phyloP scores from a whole-genome alignment of 2,797 vertebrate genomes.

The Potorous gilbertii region DNA sequence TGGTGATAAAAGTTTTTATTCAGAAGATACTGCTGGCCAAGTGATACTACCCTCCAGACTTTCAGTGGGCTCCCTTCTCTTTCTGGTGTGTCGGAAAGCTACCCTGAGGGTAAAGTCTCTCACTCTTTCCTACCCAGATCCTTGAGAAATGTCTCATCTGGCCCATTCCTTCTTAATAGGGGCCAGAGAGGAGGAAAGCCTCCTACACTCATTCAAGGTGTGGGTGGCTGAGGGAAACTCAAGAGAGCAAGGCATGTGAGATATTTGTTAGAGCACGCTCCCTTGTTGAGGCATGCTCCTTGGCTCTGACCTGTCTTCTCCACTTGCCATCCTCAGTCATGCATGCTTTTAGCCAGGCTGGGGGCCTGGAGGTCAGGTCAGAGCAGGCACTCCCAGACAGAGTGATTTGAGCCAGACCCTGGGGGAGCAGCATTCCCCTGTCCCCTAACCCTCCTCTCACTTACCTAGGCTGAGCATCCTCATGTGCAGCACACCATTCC shows the following conservation, averaged over 20 bases:
- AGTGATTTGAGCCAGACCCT: fast-evolving
- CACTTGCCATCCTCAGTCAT: not conserved
- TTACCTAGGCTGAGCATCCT: not conserved
- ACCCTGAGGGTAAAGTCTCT: not conserved
- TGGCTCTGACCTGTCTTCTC: not conserved
- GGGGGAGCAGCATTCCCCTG: not conserved
- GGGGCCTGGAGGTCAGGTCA: not conserved
- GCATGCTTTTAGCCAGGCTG: not conserved
- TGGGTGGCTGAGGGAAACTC: not conserved
- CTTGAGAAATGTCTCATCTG: no score
- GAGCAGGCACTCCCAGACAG: not conserved
- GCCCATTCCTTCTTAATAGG: not conserved
- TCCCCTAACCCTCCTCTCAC: not conserved
- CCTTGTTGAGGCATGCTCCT: not conserved
- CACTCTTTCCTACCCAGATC: not conserved
- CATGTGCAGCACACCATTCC: not conserved
- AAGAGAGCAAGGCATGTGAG: not conserved
- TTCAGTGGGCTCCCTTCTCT: not conserved
- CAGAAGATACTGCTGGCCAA: not conserved
- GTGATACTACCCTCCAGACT: not conserved
- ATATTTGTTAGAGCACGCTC: not conserved
- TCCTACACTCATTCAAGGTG: not conserved
- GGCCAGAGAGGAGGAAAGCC: not conserved
- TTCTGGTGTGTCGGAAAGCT: not conserved
- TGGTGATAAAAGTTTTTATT: not conserved